phyloP scores from a whole-genome alignment of 1,140 invertebrate genomes.

The Dendrolimus kikuchii region DNA sequence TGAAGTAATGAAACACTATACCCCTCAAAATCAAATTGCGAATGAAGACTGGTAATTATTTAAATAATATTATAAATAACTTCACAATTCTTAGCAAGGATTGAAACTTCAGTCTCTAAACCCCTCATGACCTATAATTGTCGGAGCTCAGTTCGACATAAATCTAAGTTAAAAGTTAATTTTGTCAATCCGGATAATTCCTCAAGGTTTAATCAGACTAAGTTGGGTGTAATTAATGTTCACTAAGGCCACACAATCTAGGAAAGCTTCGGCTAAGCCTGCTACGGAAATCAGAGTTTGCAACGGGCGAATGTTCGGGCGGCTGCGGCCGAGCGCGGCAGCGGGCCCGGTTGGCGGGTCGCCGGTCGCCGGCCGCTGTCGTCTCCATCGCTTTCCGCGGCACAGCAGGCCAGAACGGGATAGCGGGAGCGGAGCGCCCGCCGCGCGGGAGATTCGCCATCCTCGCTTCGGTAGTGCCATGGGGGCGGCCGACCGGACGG shows the following conservation, averaged over 20 bases:
- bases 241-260: constrained; percentile 67
- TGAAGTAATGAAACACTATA: too few relatives aligned
- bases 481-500: constrained; percentile 28
- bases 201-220: constrained; percentile 70
- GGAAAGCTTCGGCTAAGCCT: constrained; percentile 58
- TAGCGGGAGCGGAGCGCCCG: constrained; percentile 9
- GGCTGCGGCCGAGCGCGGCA: constrained; percentile 9
- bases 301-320: constrained; percentile 24
- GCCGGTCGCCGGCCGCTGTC: constrained; percentile 15
- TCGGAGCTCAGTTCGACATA: constrained; percentile 34
- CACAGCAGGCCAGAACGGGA: constrained; percentile 13
- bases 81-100: too few relatives aligned
- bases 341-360: constrained; percentile 14
- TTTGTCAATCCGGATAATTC: constrained; percentile 70
- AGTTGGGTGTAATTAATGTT: constrained; percentile 71
- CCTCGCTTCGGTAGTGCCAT: constrained; percentile 33
- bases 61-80: too few relatives aligned
- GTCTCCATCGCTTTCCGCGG: neutral
- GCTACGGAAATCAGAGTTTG: constrained; percentile 46
- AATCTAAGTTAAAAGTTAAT: constrained; percentile 72
- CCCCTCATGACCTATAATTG: constrained; percentile 4
- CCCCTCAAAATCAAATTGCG: too few relatives aligned
- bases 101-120: too few relatives aligned
- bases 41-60: too few relatives aligned
- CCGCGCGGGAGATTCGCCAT: constrained; percentile 6